Evolutionary conservation across 2,797 vertebrate species (phyloP), one percentile per base, ranked within the genome.

Genomic region (Acrossocheilus wenchowensis): DNA sequence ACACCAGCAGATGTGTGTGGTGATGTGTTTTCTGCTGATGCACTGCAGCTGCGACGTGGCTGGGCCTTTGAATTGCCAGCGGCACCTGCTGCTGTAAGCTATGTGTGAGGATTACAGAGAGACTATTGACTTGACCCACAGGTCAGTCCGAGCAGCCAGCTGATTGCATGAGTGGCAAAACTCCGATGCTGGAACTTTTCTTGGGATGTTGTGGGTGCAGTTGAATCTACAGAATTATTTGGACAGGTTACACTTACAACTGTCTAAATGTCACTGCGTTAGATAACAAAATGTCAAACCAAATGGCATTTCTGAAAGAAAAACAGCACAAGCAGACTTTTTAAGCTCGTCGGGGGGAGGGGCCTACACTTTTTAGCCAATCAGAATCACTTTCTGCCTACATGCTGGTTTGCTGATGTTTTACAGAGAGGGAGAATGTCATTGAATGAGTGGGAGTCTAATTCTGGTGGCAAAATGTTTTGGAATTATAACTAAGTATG

Each of bases 91-190:
- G 48, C 81, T 36, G 41, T 69, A 60, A 87, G 81, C 73, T 45
- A 11, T 83, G 73, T 69, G 74, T 45, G 81, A 78, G 64, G 62
- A 74, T 83, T 87, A 78, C 17, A 78, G 48, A 71, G 26, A 81
- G 64, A 62, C 80, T 87, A 78, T 87, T 87, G 86, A 87, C 86
- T 87, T 78, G 85, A 87, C 62, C 80, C 26, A 3, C 21, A 3
- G 83, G 84, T 88, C 68, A 79, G n/a, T 54, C 36, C 0, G 60
- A 80, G 39, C 77, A 26, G 41, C 39, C 84, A 34, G 54, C 39
- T 62, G 84, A 85, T 69, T 41, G 48, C 84, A 72, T 73, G 36
- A 79, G 77, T n/a, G 0, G 57, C 4, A 39, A 75, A 84, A 69
- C 36, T 78, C 64, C 41, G 1, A 64, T 36, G 68, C 77, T 3